phyloP scores from a whole-genome alignment of 1,140 invertebrate species.

The Trinorchestia longiramus region DNA sequence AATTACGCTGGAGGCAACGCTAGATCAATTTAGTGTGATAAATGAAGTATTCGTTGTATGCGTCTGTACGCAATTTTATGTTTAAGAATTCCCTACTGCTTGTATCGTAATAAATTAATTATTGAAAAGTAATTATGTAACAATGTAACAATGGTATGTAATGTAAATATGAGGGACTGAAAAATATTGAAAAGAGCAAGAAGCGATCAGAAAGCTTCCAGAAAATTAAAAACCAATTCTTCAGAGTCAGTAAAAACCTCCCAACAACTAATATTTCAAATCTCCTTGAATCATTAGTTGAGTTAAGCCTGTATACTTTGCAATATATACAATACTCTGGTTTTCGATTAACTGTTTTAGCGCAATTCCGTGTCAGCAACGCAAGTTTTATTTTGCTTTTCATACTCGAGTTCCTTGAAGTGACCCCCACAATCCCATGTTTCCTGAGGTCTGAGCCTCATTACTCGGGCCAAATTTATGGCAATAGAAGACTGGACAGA shows the following conservation, averaged over 20 bases:
- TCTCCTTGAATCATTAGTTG: too few species aligned
- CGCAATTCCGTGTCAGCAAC: too few species aligned
- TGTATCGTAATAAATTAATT: background rate
- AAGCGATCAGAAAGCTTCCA: background rate
- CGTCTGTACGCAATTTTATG: background rate
- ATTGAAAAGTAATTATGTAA: background rate
- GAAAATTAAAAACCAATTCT: background rate
- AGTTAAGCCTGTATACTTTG: background rate
- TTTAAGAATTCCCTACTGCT: background rate
- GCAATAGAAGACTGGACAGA: background rate
- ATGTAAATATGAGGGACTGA: background rate
- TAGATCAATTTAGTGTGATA: background rate
- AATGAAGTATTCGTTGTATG: background rate
- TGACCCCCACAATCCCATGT: background rate
- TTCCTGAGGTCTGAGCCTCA: background rate
- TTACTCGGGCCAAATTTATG: background rate
- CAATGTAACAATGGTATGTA: background rate
- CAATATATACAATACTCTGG: background rate
- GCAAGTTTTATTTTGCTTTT: background rate
- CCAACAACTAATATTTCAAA: too few species aligned
- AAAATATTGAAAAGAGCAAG: background rate
- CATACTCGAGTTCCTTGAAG: background rate
- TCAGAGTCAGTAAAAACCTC: background rate
- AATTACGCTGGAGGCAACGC: background rate
- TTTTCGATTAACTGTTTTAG: background rate